Evolutionary conservation across 1,140 invertebrate species (phyloP), one percentile per base, ranked within the genome.

Genomic region (Chrysoperla carnea): DNA sequence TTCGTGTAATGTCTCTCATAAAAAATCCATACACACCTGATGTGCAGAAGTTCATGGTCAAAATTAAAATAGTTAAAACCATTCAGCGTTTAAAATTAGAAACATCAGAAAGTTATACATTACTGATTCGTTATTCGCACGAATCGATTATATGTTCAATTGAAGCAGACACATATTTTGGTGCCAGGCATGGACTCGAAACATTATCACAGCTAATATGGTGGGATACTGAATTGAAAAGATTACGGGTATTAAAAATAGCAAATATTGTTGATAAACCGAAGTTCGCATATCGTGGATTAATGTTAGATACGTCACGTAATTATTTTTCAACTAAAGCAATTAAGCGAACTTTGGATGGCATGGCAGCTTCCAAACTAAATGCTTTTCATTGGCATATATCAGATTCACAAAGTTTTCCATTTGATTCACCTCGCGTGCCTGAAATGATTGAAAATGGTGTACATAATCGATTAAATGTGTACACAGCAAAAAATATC

Each of bases 311-410:
- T 55, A 85, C 83, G 0, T 72, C 78, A 0, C 62, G 83, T 28
- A 81, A 86, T 61, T 89, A 73, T 53, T 73, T 87, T 48, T 69
- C 79, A 0, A 58, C 85, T 5, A 54, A 62, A 1, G 66, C 75
- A 29, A 72, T 90, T n/a, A 67, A 76, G 47, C 64, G 76, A 12
- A 81, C 81, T 0, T 66, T 89, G 12, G 74, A 82, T 42, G 83
- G 70, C 1, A 83, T 90, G 75, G 75, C 77, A 3, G 69, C 80
- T 11, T 72, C 71, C 43, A 90, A 90, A 62, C 62, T 90, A 39
- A 90, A 90, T 62, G 77, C 81, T 7, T 76, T 90, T 42, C 85
- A 89, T 58, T 87, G 83, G 83, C 85, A 90, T 53, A 68, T 81
- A 0, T 84, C 81, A 2, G 85, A 88, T 54, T 76, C 78, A 0